phyloP scores from a whole-genome alignment of 2,113 vertebrate genomes.

The Ictalurus punctatus region DNA sequence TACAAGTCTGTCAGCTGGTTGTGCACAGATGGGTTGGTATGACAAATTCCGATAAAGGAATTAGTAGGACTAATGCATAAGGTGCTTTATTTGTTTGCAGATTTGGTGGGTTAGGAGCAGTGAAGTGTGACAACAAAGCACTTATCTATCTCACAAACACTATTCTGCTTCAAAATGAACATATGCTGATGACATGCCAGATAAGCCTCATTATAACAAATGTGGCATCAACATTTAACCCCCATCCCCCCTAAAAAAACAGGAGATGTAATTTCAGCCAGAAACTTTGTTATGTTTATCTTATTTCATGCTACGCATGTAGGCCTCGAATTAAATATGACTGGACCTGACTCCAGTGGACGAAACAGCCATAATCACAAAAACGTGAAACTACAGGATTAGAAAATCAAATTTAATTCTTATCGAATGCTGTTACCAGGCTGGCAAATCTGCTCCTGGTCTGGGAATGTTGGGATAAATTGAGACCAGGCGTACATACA shows the following conservation, averaged over 20 bases:
- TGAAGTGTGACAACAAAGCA: slow-evolving; percentile 2
- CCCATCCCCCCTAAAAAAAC: not conserved
- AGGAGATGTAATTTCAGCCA: not conserved
- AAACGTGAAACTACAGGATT: slow-evolving; percentile 41
- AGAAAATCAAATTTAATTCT: slow-evolving; percentile 59
- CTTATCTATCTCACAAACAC: not conserved
- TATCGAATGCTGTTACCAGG: slow-evolving; percentile 15
- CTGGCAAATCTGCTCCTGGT: not conserved
- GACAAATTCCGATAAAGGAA: slow-evolving; percentile 28
- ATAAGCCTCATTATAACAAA: slow-evolving; percentile 41
- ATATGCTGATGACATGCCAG: slow-evolving; percentile 7
- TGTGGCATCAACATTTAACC: slow-evolving; percentile 41
- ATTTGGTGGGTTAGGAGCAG: slow-evolving; percentile 12
- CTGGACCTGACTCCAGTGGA: not conserved
- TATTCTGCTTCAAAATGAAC: not conserved
- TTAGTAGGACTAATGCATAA: slow-evolving; percentile 5
- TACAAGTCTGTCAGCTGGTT: slow-evolving; percentile 21
- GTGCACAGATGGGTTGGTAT: slow-evolving; percentile 4
- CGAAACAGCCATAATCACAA: not conserved
- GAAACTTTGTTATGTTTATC: not conserved
- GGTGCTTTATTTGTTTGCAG: slow-evolving; percentile 12
- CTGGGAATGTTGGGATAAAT: not conserved
- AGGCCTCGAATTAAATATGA: not conserved
- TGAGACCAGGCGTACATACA: not conserved
- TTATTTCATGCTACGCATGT: not conserved